Percentiles rank a stretch among this genome's conserved stretches.
Conservation (phyloP, 2,113 vertebrate species). For the Heloderma charlesbogerti region DNA sequence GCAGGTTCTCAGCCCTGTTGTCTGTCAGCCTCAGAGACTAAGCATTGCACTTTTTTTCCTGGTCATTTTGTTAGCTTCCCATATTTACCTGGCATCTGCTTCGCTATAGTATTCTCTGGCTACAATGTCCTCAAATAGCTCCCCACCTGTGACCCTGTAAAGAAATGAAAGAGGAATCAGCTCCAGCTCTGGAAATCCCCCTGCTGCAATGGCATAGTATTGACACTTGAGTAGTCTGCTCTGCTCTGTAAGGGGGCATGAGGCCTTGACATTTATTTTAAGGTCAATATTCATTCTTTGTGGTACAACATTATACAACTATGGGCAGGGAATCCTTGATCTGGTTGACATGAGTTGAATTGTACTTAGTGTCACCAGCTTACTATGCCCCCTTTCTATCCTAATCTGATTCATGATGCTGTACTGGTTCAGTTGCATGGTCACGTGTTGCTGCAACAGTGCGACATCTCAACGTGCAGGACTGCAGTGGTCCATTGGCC, state of each 20-base stretch:
- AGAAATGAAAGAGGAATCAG: constrained; percentile 24
- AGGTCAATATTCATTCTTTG: background rate
- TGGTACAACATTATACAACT: background rate
- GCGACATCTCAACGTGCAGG: background rate
- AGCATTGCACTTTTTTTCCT: background rate
- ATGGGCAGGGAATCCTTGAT: background rate
- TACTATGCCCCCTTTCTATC: background rate
- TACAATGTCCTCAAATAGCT: constrained; percentile 86
- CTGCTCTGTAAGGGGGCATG: background rate
- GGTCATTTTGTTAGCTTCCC: rapidly evolving
- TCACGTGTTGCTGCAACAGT: background rate
- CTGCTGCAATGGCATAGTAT: background rate
- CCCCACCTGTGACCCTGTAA: constrained; percentile 80
- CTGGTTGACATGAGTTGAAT: background rate
- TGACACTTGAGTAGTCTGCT: background rate
- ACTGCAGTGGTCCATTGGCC: background rate
- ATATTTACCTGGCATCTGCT: constrained; percentile 82
- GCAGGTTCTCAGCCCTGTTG: background rate
- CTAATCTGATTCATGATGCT: background rate
- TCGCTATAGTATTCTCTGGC: constrained; percentile 87
- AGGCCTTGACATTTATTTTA: background rate
- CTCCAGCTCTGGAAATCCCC: rapidly evolving
- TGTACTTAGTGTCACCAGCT: background rate
- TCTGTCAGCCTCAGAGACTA: background rate
- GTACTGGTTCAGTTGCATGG: background rate